Evolutionary conservation across 2,797 vertebrate genomes (phyloP).

Genomic region (Eulemur coronatus): DNA sequence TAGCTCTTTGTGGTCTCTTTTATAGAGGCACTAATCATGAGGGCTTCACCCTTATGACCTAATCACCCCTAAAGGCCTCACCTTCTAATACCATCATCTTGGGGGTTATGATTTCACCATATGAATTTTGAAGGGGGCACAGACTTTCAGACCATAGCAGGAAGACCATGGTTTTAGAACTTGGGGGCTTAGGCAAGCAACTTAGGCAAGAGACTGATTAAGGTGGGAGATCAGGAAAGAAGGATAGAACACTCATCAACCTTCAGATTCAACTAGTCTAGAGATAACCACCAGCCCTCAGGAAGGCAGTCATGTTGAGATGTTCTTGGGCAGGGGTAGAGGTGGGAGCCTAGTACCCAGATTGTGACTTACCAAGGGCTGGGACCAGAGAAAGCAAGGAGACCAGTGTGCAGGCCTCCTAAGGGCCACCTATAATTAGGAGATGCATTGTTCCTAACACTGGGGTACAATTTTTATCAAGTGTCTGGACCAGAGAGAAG

Average conservation of each 20-base stretch:
- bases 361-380: not conserved
- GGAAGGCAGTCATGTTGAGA: not conserved
- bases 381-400: not conserved
- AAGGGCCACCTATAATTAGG: not conserved
- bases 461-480: not conserved
- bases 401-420: not conserved
- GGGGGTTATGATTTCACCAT: not conserved
- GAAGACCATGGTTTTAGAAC: slow-evolving; percentile 4
- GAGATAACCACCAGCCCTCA: not conserved
- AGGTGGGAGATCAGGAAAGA: not conserved
- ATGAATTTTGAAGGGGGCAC: not conserved
- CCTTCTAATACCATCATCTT: not conserved
- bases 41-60: not conserved
- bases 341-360: not conserved
- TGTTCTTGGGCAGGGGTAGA: not conserved
- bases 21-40: not conserved
- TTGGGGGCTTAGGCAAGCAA: not conserved
- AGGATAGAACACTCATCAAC: not conserved
- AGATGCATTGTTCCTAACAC: not conserved
- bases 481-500: not conserved
- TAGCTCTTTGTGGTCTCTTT: not conserved
- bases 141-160: not conserved
- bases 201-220: not conserved
- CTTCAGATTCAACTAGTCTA: not conserved
- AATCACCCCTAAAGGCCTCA: not conserved